Evolutionary conservation across 2,888 invertebrate species (phyloP).

Genomic region (Spilosoma lubricipeda): DNA sequence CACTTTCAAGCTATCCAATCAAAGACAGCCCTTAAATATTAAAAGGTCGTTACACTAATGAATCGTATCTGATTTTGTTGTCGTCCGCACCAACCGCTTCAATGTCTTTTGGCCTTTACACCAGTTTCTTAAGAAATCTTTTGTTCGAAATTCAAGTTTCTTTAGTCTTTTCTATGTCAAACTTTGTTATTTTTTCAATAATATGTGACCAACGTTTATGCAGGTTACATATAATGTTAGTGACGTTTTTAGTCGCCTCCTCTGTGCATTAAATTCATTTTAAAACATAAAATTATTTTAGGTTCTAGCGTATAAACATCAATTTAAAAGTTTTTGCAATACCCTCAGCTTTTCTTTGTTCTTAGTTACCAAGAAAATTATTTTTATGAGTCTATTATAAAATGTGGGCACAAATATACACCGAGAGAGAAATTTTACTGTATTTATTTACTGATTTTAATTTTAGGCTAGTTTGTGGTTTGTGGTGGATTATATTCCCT

Average conservation of each 20-base stretch:
- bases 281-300: not conserved
- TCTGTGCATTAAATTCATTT: not conserved
- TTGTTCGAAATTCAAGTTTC: constrained; percentile 58
- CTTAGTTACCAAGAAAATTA: not conserved
- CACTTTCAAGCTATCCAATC: constrained; percentile 81
- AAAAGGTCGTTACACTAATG: constrained; percentile 86
- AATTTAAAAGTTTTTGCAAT: not conserved
- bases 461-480: not conserved
- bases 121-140: constrained; percentile 67
- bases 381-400: not conserved
- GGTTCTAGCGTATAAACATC: not conserved
- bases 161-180: constrained; percentile 29
- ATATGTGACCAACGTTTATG: not conserved
- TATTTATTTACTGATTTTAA: not conserved
- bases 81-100: constrained; percentile 67
- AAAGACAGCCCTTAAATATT: constrained; percentile 82
- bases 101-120: constrained; percentile 75
- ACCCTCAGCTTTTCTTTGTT: not conserved
- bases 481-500: not conserved
- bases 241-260: not conserved
- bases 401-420: not conserved
- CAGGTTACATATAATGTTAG: not conserved
- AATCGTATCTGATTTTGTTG: constrained; percentile 85
- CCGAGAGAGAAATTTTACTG: not conserved
- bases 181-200: constrained; percentile 41